Evolutionary conservation across 2,797 vertebrate genomes (phyloP).

Genomic region (Pangasius djambal): DNA sequence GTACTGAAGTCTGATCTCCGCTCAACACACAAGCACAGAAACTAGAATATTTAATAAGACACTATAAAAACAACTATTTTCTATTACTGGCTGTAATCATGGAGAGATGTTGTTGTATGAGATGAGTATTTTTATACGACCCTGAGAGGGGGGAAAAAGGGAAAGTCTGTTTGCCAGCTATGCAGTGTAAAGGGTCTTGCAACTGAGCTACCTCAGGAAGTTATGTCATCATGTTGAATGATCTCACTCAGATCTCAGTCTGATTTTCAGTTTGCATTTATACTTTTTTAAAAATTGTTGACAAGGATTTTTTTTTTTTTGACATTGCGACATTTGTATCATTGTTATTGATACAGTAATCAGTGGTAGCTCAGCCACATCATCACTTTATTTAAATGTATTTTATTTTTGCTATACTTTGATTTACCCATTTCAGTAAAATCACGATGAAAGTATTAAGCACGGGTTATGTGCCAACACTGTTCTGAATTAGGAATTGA

Average conservation of each 20-base stretch:
- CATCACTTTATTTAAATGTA: conserved; percentile 55
- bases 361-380: conserved; percentile 75
- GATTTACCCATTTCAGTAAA: conserved; percentile 54
- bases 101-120: conserved; percentile 63
- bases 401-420: conserved; percentile 56
- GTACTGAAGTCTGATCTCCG: conserved; percentile 86
- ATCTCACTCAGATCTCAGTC: conserved; percentile 26
- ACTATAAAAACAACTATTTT: conserved; percentile 69
- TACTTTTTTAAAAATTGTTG: neutral
- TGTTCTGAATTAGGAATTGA: conserved; percentile 55
- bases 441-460: conserved; percentile 65
- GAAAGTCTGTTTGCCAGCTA: conserved; percentile 67
- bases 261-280: conserved; percentile 28
- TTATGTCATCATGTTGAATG: conserved; percentile 41
- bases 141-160: conserved; percentile 69
- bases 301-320: neutral
- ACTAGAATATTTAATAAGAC: conserved; percentile 54
- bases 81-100: conserved; percentile 74
- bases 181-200: conserved; percentile 68
- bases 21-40: neutral
- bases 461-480: conserved; percentile 43
- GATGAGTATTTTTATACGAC: conserved; percentile 82
- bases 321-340: neutral
- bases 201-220: conserved; percentile 78
- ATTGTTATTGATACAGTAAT: conserved; percentile 40